phyloP scores from a whole-genome alignment of 2,888 invertebrate genomes.

The Agrochola lychnidis region DNA sequence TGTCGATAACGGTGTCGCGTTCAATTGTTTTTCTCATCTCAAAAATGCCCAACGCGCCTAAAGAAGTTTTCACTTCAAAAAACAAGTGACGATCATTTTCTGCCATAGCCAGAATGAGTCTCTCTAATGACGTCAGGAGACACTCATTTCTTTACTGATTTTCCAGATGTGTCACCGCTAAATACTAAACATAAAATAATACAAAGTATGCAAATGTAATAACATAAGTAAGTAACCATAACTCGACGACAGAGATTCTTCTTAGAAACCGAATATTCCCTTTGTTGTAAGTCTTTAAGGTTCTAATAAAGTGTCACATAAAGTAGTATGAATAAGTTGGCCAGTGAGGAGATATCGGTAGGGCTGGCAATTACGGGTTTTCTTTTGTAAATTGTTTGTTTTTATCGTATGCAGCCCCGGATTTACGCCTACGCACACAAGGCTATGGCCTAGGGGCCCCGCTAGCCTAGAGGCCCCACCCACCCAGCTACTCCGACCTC shows the following conservation, averaged over 20 bases:
- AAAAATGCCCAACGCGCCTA: no score
- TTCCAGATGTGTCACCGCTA: constrained; percentile 49
- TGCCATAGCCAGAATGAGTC: not conserved
- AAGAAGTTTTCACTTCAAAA: no score
- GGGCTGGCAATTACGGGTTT: constrained; percentile 39
- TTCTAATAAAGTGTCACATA: constrained; percentile 88
- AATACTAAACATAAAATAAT: constrained; percentile 42
- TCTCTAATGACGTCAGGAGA: constrained; percentile 24
- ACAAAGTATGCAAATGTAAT: constrained; percentile 74
- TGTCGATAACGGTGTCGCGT: no score
- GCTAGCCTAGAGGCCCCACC: no score
- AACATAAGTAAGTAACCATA: constrained; percentile 68
- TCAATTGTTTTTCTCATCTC: no score
- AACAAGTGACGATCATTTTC: not conserved
- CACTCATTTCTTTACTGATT: not conserved
- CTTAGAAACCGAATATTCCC: constrained; percentile 83
- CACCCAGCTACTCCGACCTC: no score
- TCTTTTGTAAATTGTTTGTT: not conserved
- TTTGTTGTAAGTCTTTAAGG: constrained; percentile 75
- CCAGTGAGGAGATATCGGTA: constrained; percentile 23
- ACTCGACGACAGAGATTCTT: constrained; percentile 83
- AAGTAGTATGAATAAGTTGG: constrained; percentile 78
- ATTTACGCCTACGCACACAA: no score
- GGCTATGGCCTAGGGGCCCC: no score
- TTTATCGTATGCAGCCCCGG: no score